These are phyloP conservation scores for Loripinus fragilis DNA, from an alignment of 2,888 invertebrate genomes.

Conservation along the genomic window DNA sequence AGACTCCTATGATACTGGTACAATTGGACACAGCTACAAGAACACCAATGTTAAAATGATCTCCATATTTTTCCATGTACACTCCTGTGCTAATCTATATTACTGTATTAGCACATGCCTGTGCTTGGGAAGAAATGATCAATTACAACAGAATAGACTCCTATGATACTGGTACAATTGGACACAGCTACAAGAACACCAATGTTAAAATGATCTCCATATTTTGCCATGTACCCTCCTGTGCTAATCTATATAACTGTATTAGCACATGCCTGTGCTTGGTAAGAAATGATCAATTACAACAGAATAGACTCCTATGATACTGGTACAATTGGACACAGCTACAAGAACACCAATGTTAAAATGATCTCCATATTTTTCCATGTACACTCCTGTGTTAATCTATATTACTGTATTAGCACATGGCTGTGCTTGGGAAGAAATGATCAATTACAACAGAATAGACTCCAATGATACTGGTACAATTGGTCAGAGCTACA, in stretches of 20 bases:
- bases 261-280: slow-evolving; percentile 8
- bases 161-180: too few relatives aligned
- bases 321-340: too few relatives aligned
- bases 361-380: neutral
- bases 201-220: too few relatives aligned
- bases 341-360: too few relatives aligned
- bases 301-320: too few relatives aligned
- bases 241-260: neutral
- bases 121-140: neutral
- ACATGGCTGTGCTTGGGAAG: neutral
- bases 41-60: neutral
- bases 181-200: too few relatives aligned
- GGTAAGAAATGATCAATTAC: neutral
- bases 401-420: neutral
- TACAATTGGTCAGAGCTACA: too few relatives aligned
- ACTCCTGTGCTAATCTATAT: neutral
- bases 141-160: neutral
- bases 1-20: neutral
- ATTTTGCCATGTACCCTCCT: neutral
- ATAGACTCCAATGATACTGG: too few relatives aligned
- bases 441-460: neutral
- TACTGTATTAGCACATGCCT: neutral
- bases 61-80: neutral
- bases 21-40: too few relatives aligned
- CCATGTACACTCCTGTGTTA: neutral